Base-by-base conservation (phyloP, 2,888 invertebrate genomes). In the Piscicola geometra region DNA sequence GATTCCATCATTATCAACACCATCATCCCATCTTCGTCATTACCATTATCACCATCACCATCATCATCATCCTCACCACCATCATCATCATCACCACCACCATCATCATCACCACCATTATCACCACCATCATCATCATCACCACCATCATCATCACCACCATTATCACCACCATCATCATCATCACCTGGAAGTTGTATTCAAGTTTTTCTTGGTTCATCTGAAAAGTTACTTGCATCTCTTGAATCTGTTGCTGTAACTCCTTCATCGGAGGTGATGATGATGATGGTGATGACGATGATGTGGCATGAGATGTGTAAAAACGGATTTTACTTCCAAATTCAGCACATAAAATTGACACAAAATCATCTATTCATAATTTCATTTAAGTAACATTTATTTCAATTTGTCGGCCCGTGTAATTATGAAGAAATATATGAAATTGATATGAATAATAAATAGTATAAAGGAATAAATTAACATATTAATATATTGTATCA, bases 131-230 rank as follows among this genome's bases (percentile, higher is more conserved):
- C 71, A n/a, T 71, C n/a, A 47, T 71, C 30, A 47, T 50, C 41
- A 9, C 15, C 41, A 41, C 15, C 41, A 9, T 41, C 15, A 41
- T 5, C 41, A 9, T 41, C 15, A 41, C 15, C 15, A 5, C 15
- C 41, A 41, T 41, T 15, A 5, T 41, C 41, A 41, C 41, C 41
- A 41, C 15, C 41, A 41, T 15, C 15, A 5, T 41, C 41, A 41
- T 41, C 41, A 41, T 41, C 41, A 85, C 85, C 82, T 92, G 91
- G 83, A 92, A 93, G 83, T 93, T 94, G 83, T 94, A 95, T 81
- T 93, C 92, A 74, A 95, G 88, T 85, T 94, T 94, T 84, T 94
- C 94, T 18, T 91, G 90, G 83, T 94, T 94, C 80, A 94, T 89
- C 73, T 93, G 87, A 78, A 92, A 92, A 5, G 91, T 88, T 5